Evolutionary conservation across 2,113 vertebrate genomes (phyloP), one percentile per base, ranked within the genome.

Genomic region (Aramus guarauna): DNA sequence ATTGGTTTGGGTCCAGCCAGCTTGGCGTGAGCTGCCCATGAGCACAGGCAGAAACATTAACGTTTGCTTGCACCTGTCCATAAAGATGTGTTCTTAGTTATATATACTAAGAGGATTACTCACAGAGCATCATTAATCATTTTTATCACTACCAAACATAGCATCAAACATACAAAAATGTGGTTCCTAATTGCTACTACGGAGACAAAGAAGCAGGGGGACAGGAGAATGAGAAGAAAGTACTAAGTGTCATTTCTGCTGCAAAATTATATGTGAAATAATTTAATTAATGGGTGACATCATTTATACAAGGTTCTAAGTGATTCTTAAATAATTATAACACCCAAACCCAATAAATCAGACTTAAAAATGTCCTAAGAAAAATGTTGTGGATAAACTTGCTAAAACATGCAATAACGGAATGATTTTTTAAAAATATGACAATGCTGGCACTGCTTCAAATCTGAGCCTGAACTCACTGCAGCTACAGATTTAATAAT

Each of bases 161-260:
- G 92, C 64, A 74, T 94, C 73, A 87, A 95, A 75, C 77, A 72
- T 3, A 93, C 20, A 81, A 89, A 92, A 93, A 90, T 41, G 64
- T 68, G 53, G 71, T 55, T 95, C 62, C 84, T 95, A 96, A 91
- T 95, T 95, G 95, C 94, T 92, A 7, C 66, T 89, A 58, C 73
- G 53, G 80, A 95, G 84, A 95, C 91, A 85, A 97, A 91, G 77
- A 30, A 94, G 85, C 30, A 82, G 69, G 93, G 39, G 47, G 82
- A 73, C 9, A 72, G 26, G 27, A 95, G 76, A 92, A 92, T 37
- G 47, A 96, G 88, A 96, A 91, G 86, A 71, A 96, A 93, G 72
- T 58, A 91, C 32, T 24, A 79, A 55, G 48, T 96, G 62, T 76
- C 84, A 87, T 50, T 84, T 89, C 17, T 72, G 81, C 64, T 78